Base-by-base conservation (phyloP, 2,888 invertebrate genomes). In the Volucella inanis region DNA sequence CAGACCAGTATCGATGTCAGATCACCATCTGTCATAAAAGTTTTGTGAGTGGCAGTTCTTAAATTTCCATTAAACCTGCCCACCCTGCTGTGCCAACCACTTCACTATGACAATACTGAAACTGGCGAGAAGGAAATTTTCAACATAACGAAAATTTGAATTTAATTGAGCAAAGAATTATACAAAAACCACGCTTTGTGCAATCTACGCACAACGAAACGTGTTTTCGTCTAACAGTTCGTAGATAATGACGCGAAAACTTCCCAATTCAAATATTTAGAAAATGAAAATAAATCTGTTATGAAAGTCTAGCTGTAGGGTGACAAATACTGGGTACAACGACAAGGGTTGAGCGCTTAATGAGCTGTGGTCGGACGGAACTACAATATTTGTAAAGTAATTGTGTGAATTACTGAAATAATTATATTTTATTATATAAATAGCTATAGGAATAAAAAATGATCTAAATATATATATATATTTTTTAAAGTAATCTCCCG, bases 1-100 rank as follows among this genome's bases (percentile, higher is more conserved):
- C 45, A 49, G 55, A 57, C 74, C 64, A 67, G 67, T 84, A 84
- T 84, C 76, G 84, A 84, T 71, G 84, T 80, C 77, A 54, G 76
- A 85, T 80, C 81, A 74, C 76, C 85, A 85, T 85, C 85, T 85
- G 85, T 85, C 85, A 85, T 80, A 85, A 85, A 85, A 85, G 76
- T 81, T 85, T 81, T 72, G 18, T 71, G 67, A 71, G 65, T 80
- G 75, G 81, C 80, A 72, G 68, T 74, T 85, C 77, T 85, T 72
- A 85, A 81, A 77, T 77, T 81, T 81, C 71, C 76, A 85, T 85
- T 85, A 85, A 18, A 47, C 65, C 39, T 9, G 47, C 39, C 61
- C 39, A 15, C 39, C 3, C 8, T 11, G 12, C 52, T n/a, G 38
- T 10, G 38, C 31, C 11, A n/a, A 41, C 4, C 41, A 55, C 8